These are phyloP conservation scores for Cotesia glomerata DNA, from an alignment of 1,140 invertebrate species.

Conservation along the genomic window DNA sequence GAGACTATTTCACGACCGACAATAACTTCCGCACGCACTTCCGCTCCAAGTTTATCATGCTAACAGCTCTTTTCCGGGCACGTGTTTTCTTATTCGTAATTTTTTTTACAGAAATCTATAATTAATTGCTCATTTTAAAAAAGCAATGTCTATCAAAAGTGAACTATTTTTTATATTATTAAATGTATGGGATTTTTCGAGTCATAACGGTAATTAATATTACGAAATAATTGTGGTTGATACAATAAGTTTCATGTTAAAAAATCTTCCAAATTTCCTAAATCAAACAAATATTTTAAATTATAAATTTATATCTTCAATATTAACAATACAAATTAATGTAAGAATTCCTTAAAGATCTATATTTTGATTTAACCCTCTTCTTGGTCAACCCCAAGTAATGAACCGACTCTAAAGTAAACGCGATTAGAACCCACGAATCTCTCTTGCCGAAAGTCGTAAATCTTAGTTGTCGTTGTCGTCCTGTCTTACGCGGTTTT, in stretches of 20 bases:
- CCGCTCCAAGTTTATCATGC: constrained; percentile 39
- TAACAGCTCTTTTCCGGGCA: constrained; percentile 47
- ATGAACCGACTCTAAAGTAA: constrained; percentile 10
- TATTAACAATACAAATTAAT: neutral
- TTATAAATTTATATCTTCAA: neutral
- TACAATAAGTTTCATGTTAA: no score
- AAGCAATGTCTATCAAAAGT: neutral
- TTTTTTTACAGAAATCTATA: neutral
- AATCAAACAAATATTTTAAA: no score
- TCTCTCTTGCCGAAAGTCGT: constrained; percentile 20
- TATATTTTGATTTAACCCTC: neutral
- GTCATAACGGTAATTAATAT: no score
- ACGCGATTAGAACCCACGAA: constrained; percentile 6
- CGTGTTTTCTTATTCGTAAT: constrained; percentile 23
- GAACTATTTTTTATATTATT: neutral
- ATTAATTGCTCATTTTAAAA: neutral
- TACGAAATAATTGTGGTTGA: no score
- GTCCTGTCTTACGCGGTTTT: constrained; percentile 51
- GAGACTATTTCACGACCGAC: constrained; percentile 8
- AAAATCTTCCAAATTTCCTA: no score
- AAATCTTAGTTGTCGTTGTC: constrained; percentile 46
- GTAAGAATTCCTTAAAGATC: neutral
- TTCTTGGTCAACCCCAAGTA: constrained; percentile 20
- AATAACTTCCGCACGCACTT: constrained; percentile 47
- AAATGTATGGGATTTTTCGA: no score